A percentile compares a stretch with the other conserved stretches of the same genome.
Evolutionary conservation across 2,888 invertebrate species (phyloP).

Genomic region (Yponomeuta evonymella): DNA sequence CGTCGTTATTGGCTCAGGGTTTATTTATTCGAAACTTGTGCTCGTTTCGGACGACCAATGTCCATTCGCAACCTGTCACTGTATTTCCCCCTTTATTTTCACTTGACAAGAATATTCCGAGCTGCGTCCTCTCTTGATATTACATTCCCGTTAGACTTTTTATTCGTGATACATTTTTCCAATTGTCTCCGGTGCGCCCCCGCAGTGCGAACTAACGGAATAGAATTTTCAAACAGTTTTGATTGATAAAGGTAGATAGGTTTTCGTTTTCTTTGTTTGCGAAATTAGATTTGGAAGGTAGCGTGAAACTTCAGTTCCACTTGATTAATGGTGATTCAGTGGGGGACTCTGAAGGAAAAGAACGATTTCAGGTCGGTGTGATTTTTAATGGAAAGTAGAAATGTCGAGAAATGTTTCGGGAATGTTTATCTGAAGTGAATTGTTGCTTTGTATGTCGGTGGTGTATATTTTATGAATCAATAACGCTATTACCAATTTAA

Average conservation of each 20-base stretch:
- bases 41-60: constrained; percentile 64
- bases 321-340: constrained; percentile 69
- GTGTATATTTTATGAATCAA: background rate
- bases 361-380: constrained; percentile 33
- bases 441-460: background rate
- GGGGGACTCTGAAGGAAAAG: constrained; percentile 46
- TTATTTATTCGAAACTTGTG: constrained; percentile 69
- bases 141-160: constrained; percentile 73
- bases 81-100: constrained; percentile 72
- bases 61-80: constrained; percentile 70
- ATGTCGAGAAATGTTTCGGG: background rate
- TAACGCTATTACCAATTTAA: background rate
- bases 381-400: background rate
- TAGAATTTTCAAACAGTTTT: constrained; percentile 74
- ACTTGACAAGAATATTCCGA: constrained; percentile 72
- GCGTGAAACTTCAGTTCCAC: constrained; percentile 66
- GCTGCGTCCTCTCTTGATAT: constrained; percentile 65
- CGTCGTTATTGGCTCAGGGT: constrained; percentile 58
- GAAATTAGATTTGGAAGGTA: constrained; percentile 69
- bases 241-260: constrained; percentile 75
- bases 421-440: background rate
- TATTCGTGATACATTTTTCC: constrained; percentile 35
- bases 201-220: constrained; percentile 66
- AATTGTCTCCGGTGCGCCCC: constrained; percentile 44
- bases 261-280: constrained; percentile 73